phyloP scores from a whole-genome alignment of 2,113 vertebrate species.

The Upupa epops region DNA sequence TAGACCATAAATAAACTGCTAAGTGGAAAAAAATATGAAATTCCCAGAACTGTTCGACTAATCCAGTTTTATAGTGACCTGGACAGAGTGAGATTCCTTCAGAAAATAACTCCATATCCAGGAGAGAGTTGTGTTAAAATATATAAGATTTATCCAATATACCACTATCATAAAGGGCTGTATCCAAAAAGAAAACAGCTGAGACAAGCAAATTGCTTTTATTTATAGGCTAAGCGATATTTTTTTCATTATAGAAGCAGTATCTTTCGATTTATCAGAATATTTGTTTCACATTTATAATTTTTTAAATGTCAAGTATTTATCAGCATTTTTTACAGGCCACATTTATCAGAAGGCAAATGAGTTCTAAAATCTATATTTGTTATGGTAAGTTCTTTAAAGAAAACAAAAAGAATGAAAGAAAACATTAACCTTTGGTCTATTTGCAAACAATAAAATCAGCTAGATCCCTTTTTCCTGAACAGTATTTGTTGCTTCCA shows the following conservation, averaged over 20 bases:
- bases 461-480: neutral
- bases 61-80: constrained; percentile 13
- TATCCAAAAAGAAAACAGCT: constrained; percentile 52
- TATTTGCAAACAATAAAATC: neutral
- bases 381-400: neutral
- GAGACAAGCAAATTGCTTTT: constrained; percentile 12
- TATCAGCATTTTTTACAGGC: neutral
- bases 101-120: constrained; percentile 35
- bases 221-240: constrained; percentile 28
- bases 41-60: neutral
- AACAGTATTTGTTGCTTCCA: neutral
- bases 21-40: neutral
- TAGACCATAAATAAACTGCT: neutral
- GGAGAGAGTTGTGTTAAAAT: constrained; percentile 37
- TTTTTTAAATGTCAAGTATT: constrained; percentile 43
- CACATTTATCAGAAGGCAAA: neutral
- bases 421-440: neutral
- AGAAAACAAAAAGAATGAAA: neutral
- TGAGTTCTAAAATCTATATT: neutral
- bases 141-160: constrained; percentile 13
- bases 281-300: constrained; percentile 20
- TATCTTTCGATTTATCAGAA: constrained; percentile 29
- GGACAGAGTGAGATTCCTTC: neutral
- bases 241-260: neutral
- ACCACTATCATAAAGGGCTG: neutral